These are phyloP conservation scores for Argyresthia goedartella DNA, from an alignment of 2,888 invertebrate species.

Conservation along the genomic window DNA sequence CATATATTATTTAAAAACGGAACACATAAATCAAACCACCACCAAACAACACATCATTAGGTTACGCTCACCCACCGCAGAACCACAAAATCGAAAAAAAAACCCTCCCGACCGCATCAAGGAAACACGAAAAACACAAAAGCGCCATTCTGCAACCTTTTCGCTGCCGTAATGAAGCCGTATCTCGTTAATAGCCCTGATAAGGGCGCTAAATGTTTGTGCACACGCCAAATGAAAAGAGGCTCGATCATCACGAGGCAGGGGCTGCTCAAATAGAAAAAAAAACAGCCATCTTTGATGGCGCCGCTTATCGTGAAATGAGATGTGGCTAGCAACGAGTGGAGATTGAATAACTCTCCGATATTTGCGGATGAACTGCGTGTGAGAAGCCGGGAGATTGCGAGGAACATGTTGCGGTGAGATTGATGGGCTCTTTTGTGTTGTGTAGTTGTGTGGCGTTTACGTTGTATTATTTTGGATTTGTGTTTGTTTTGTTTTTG, in stretches of 20 bases:
- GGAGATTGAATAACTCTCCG: slow-evolving; percentile 41
- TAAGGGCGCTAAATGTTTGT: slow-evolving; percentile 68
- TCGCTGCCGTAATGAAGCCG: slow-evolving; percentile 57
- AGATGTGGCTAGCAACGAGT: slow-evolving; percentile 20
- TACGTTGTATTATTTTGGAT: too few relatives aligned
- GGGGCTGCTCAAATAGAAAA: slow-evolving; percentile 45
- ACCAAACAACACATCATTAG: too few relatives aligned
- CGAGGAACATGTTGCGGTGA: too few relatives aligned
- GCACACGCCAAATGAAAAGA: slow-evolving; percentile 70
- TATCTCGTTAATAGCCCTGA: slow-evolving; percentile 63
- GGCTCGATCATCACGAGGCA: slow-evolving; percentile 49
- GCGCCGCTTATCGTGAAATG: slow-evolving; percentile 42
- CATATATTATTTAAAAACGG: too few relatives aligned
- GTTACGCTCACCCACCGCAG: neutral
- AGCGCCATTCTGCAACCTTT: slow-evolving; percentile 28
- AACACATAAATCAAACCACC: too few relatives aligned
- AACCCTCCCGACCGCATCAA: slow-evolving; percentile 17
- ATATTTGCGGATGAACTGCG: slow-evolving; percentile 1
- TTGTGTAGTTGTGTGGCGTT: too few relatives aligned
- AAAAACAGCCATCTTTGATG: slow-evolving; percentile 36
- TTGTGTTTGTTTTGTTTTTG: too few relatives aligned
- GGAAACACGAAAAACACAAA: slow-evolving; percentile 23
- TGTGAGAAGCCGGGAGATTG: too few relatives aligned
- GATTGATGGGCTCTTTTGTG: too few relatives aligned
- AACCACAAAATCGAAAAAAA: slow-evolving; percentile 14